Evolutionary conservation across 2,797 vertebrate genomes (phyloP).

Genomic region (Bovichtus variegatus): DNA sequence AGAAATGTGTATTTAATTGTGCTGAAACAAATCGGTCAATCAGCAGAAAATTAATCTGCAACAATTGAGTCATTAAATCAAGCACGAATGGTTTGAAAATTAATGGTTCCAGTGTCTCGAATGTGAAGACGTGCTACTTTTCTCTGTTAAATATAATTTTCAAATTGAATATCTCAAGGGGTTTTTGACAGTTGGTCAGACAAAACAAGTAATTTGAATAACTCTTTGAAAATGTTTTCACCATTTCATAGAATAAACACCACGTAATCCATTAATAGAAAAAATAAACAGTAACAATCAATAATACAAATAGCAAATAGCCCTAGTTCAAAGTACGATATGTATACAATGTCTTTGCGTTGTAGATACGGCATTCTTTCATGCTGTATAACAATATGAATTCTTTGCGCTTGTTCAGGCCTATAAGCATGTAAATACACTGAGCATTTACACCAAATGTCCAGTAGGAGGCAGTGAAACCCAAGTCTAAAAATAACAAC

Average conservation of each 20-base stretch:
- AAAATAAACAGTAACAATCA: not conserved
- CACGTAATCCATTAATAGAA: not conserved
- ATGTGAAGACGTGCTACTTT: not conserved
- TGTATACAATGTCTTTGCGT: not conserved
- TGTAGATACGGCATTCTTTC: not conserved
- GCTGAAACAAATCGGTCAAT: not conserved
- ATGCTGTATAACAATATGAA: not conserved
- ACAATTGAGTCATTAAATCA: not conserved
- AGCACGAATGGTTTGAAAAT: not conserved
- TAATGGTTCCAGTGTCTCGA: not conserved
- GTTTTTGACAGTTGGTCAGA: not conserved
- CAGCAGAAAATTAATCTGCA: not conserved
- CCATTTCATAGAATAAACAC: not conserved
- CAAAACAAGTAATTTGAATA: not conserved
- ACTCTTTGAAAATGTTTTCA: not conserved
- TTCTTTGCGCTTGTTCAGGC: not conserved
- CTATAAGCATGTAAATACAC: not conserved
- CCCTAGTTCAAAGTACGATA: not conserved
- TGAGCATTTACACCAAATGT: slow-evolving; percentile 43
- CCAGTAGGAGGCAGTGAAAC: slow-evolving; percentile 75
- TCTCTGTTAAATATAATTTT: not conserved
- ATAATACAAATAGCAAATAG: no score
- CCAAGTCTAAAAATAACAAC: slow-evolving; percentile 24
- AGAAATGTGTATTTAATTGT: not conserved
- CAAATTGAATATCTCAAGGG: not conserved